Evolutionary conservation across 2,797 vertebrate genomes (phyloP).

Genomic region (Tympanoctomys barrerae): DNA sequence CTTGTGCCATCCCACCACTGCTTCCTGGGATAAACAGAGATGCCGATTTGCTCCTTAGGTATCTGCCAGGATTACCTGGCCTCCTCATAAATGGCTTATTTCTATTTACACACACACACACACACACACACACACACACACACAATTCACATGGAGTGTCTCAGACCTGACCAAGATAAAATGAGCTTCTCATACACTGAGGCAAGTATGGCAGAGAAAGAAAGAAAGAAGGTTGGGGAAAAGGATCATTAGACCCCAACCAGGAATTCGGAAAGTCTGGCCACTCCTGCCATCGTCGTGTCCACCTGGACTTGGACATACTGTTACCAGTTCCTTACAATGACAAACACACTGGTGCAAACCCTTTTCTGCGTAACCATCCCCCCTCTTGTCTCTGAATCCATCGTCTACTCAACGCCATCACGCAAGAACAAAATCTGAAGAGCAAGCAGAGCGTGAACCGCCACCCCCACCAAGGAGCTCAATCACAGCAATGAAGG

Average conservation of each 20-base stretch:
- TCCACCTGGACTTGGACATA: neutral
- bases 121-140: neutral
- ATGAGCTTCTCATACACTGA: neutral
- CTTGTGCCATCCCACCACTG: neutral
- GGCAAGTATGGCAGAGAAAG: neutral
- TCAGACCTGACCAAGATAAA: neutral
- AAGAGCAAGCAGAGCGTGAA: neutral
- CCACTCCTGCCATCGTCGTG: neutral
- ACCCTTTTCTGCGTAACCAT: neutral
- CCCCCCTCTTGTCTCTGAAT: neutral
- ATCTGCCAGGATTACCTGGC: neutral
- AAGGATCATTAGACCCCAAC: neutral
- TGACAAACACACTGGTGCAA: neutral
- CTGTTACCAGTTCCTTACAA: neutral
- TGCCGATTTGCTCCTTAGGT: neutral
- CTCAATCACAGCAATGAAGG: rapidly evolving
- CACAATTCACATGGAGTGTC: neutral
- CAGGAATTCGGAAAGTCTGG: neutral
- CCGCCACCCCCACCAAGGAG: rapidly evolving
- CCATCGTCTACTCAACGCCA: neutral
- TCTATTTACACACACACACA: neutral
- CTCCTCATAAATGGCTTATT: neutral
- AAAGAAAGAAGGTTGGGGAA: rapidly evolving
- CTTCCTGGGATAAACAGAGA: neutral
- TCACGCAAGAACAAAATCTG: neutral